Evolutionary conservation across 2,888 invertebrate species (phyloP).

Genomic region (Parnassius orleans): DNA sequence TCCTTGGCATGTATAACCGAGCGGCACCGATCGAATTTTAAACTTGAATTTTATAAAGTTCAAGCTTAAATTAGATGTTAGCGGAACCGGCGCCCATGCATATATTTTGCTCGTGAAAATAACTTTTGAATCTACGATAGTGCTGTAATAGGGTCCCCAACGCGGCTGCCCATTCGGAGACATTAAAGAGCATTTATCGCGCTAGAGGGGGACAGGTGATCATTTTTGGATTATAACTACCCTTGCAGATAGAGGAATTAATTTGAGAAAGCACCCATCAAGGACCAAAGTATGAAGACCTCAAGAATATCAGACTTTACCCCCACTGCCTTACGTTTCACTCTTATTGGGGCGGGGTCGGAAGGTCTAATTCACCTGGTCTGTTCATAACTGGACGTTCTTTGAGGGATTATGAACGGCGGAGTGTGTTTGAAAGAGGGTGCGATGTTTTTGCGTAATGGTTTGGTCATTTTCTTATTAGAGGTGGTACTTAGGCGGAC

Average conservation of each 20-base stretch:
- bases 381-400: conserved; percentile 67
- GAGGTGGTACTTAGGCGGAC: conserved; percentile 42
- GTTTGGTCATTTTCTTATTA: conserved; percentile 53
- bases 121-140: conserved; percentile 21
- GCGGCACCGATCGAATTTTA: not conserved
- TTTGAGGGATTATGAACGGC: conserved; percentile 70
- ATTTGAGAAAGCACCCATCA: conserved; percentile 59
- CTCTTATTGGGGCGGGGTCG: conserved; percentile 31
- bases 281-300: conserved; percentile 51
- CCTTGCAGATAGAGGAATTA: conserved; percentile 72
- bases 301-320: conserved; percentile 38
- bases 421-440: conserved; percentile 58
- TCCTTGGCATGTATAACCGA: no score
- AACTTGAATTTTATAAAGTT: conserved; percentile 1
- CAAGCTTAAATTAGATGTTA: not conserved
- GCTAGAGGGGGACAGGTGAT: conserved; percentile 63
- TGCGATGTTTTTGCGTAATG: conserved; percentile 74
- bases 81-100: not conserved
- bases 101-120: conserved; percentile 4
- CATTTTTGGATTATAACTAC: conserved; percentile 78
- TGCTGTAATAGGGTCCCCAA: conserved; percentile 29
- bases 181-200: conserved; percentile 74
- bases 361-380: conserved; percentile 42
- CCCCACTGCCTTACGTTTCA: conserved; percentile 21
- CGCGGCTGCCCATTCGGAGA: conserved; percentile 53